Evolutionary conservation across 2,888 invertebrate species (phyloP), one percentile per base, ranked within the genome.

Genomic region (Conchocele bisecta): DNA sequence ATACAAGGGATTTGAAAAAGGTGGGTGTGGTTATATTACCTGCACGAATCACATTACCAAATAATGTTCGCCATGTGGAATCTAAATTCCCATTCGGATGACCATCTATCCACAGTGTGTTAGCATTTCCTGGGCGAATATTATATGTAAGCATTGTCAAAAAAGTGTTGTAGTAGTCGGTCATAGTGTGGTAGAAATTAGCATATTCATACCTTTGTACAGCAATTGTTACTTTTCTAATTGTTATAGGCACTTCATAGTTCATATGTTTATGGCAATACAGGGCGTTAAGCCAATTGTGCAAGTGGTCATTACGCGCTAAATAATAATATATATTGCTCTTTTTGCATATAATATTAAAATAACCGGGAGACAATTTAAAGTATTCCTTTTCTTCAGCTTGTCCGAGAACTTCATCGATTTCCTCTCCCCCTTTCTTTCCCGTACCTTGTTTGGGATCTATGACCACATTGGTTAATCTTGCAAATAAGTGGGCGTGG

Each of bases 181-280:
- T 83, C 76, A 88, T 83, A 0, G 86, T 83, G 57, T 87, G 86
- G 63, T 87, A 88, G 7, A 87, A 35, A 57, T 88, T 88, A 9
- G 74, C 87, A 65, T 87, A 88, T 56, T 88, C 88, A 57, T 84
- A 86, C 20, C 88, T 68, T 35, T 72, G 67, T 5, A 86, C 64
- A 26, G 84, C 83, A 26, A 86, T 66, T 5, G 83, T 85, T 24
- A 79, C 51, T 17, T 66, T 63, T 7, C 48, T 35, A 3, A 51
- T 22, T 17, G 96, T 96, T 88, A 97, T 97, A 4, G 11, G 24
- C 4, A 17, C 31, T 17, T 11, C 4, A 4, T 17, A 42, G 15
- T 29, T 4, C 15, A 5, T 17, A 9, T n/a, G 31, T 5, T 17
- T 13, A 7, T 48, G 29, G 22, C 31, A 51, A 9, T 31, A 5